These are phyloP conservation scores for Rhodeus uyekii DNA, from an alignment of 2,797 vertebrate genomes.

Conservation along the genomic window DNA sequence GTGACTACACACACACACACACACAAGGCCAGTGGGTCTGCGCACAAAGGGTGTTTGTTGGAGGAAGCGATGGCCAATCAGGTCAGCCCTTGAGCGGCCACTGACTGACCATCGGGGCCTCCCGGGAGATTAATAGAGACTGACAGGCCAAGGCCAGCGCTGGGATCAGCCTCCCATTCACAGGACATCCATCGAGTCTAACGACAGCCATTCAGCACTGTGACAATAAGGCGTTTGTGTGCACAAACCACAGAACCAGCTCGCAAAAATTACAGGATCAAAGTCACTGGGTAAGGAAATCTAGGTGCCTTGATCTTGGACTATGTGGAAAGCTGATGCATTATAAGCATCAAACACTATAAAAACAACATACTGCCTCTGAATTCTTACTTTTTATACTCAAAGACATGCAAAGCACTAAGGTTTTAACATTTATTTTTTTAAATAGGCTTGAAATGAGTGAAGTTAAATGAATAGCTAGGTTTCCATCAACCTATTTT, in stretches of 20 bases:
- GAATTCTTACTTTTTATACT: not conserved
- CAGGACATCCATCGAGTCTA: slow-evolving; percentile 29
- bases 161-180: slow-evolving; percentile 35
- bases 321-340: not conserved
- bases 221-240: slow-evolving; percentile 52
- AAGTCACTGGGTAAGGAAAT: slow-evolving; percentile 44
- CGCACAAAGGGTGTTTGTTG: slow-evolving; percentile 38
- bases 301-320: slow-evolving; percentile 61
- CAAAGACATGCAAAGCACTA: not conserved
- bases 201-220: not conserved
- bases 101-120: slow-evolving; percentile 47
- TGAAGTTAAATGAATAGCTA: not conserved
- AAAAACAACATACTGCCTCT: not conserved
- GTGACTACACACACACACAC: slow-evolving; percentile 10
- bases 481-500: not conserved
- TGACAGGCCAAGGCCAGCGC: slow-evolving; percentile 52
- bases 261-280: slow-evolving; percentile 35
- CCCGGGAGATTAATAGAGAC: slow-evolving; percentile 56
- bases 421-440: no score
- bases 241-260: slow-evolving; percentile 22
- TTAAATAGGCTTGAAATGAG: not conserved
- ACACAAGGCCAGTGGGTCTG: not conserved
- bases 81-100: slow-evolving; percentile 20
- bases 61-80: slow-evolving; percentile 5
- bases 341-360: not conserved